Conservation (phyloP, 2,797 vertebrate genomes). For the Silurus aristotelis region DNA sequence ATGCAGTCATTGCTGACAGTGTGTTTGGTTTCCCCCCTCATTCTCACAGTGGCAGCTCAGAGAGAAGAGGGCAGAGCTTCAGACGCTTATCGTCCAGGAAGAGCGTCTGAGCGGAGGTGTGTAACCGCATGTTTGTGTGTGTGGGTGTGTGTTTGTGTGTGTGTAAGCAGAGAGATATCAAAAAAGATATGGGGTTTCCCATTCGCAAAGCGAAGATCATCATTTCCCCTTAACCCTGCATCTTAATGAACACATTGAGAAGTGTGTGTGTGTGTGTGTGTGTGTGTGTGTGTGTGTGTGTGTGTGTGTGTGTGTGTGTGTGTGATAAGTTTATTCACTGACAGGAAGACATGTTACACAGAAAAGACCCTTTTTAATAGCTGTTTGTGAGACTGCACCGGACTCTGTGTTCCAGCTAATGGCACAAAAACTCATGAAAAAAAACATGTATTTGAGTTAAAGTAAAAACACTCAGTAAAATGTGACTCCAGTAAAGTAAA, state of each 20-base stretch:
- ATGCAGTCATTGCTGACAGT: not conserved
- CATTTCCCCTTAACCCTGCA: constrained; percentile 42
- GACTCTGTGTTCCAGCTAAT: too few species aligned
- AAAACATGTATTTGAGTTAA: too few species aligned
- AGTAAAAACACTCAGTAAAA: too few species aligned
- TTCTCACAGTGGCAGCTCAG: constrained; percentile 72
- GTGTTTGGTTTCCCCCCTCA: constrained; percentile 32
- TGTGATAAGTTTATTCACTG: not conserved
- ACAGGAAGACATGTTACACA: constrained; percentile 25
- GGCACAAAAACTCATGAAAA: too few species aligned
- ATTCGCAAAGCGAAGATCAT: constrained; percentile 7
- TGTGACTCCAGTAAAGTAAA: too few species aligned
- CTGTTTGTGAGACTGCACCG: not conserved
- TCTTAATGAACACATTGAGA: constrained; percentile 7
- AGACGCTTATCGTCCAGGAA: constrained; percentile 72
- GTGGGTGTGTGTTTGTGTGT: constrained; percentile 1
- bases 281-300: not conserved
- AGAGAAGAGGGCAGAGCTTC: constrained; percentile 75
- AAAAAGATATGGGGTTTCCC: constrained; percentile 17
- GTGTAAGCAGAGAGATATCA: not conserved
- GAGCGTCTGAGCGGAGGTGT: constrained; percentile 73
- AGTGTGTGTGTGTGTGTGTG: too few species aligned
- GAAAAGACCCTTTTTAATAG: not conserved
- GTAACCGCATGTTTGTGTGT: constrained; percentile 30
- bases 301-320: constrained; percentile 4